Percentiles rank a stretch among this genome's conserved stretches.
Evolutionary conservation across 2,888 invertebrate species (phyloP).

Genomic region (Allygus modestus): DNA sequence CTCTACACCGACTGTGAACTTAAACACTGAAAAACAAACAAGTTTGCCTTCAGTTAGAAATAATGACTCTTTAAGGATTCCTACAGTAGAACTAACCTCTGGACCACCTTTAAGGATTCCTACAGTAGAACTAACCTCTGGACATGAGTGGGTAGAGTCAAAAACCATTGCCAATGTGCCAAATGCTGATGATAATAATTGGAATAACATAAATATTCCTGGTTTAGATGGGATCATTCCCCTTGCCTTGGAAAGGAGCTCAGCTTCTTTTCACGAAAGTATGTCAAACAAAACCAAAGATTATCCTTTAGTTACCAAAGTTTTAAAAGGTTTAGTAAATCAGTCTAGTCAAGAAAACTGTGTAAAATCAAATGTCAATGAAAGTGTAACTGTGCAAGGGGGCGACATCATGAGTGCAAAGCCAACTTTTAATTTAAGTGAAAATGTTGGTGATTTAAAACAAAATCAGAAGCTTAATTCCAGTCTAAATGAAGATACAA

Average conservation of each 20-base stretch:
- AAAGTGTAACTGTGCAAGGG: not conserved
- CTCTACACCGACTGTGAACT: too few species aligned
- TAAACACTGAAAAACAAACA: too few species aligned
- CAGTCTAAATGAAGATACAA: not conserved
- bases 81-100: too few species aligned
- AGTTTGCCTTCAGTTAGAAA: too few species aligned
- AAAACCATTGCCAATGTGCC: not conserved
- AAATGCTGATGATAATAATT: not conserved
- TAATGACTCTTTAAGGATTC: too few species aligned
- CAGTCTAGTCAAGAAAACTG: constrained; percentile 18
- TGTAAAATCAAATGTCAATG: not conserved
- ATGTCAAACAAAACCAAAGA: not conserved
- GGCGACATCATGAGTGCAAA: not conserved
- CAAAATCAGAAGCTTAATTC: not conserved
- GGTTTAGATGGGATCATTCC: constrained; percentile 20
- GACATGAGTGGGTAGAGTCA: too few species aligned
- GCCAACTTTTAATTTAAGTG: not conserved
- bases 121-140: not conserved
- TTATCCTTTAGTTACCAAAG: not conserved
- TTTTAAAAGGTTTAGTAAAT: not conserved
- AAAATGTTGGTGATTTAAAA: constrained; percentile 3
- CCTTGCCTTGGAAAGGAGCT: not conserved
- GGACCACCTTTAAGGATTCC: not conserved
- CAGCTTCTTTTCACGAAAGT: not conserved
- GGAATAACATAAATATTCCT: not conserved